A percentile compares a stretch with the other conserved stretches of the same genome.
These are phyloP conservation scores for Melanogrammus aeglefinus DNA, from an alignment of 2,797 vertebrate species.

Conservation along the genomic window DNA sequence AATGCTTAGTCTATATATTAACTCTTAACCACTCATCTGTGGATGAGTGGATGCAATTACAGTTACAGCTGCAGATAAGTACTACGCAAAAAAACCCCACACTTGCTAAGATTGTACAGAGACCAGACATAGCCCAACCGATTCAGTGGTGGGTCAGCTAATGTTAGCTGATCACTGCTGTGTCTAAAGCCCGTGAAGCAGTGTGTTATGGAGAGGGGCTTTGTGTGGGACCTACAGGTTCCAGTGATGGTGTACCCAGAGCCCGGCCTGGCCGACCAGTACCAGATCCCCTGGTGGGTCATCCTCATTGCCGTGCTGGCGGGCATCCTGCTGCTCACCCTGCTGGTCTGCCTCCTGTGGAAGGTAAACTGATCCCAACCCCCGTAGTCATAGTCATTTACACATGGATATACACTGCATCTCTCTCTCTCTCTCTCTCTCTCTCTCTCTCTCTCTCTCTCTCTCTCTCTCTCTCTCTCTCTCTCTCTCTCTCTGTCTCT, in stretches of 20 bases:
- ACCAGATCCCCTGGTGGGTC: constrained; percentile 88
- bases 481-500: too few relatives aligned
- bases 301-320: constrained; percentile 84
- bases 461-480: too few relatives aligned
- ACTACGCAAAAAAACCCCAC: too few relatives aligned
- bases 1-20: neutral
- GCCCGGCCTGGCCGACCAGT: constrained; percentile 69
- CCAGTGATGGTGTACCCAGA: constrained; percentile 87
- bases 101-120: neutral
- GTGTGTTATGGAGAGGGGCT: neutral
- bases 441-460: too few relatives aligned
- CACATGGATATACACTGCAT: neutral
- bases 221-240: constrained; percentile 65
- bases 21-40: neutral
- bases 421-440: too few relatives aligned
- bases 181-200: neutral
- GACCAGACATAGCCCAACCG: too few relatives aligned
- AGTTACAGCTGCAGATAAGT: neutral
- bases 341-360: constrained; percentile 85
- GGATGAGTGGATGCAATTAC: neutral
- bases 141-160: too few relatives aligned
- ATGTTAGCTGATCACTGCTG: too few relatives aligned
- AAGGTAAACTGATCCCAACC: constrained; percentile 76
- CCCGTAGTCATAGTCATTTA: neutral
- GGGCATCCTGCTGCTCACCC: constrained; percentile 80